Evolutionary conservation across 2,797 vertebrate genomes (phyloP).

Genomic region (Saguinus oedipus): DNA sequence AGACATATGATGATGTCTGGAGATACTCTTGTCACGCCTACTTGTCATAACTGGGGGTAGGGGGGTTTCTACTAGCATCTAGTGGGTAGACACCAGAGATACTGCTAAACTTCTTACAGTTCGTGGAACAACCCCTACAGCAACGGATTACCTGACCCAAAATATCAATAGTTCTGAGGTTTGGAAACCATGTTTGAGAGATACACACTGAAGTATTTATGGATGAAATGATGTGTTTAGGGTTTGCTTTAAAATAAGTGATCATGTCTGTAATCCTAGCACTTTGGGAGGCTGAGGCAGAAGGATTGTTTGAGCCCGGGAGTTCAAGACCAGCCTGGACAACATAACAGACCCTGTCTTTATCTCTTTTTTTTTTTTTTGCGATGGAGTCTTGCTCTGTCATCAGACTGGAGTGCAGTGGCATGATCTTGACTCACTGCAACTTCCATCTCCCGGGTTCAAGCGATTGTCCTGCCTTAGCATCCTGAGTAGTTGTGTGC

Average conservation of each 20-base stretch:
- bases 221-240: not conserved
- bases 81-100: not conserved
- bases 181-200: constrained; percentile 1
- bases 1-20: not conserved
- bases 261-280: no score
- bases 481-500: no score
- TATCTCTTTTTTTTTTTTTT: no score
- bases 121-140: not conserved
- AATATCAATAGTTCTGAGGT: not conserved
- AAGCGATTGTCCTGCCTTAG: no score
- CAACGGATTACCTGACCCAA: not conserved
- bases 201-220: constrained; percentile 25
- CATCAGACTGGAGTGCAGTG: no score
- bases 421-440: no score
- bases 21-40: not conserved
- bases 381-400: no score
- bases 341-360: no score
- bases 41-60: not conserved
- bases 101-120: not conserved
- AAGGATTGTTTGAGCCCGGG: no score
- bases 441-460: no score
- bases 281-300: no score
- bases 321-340: no score
- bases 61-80: not conserved
- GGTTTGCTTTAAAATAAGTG: not conserved